Evolutionary conservation across 2,797 vertebrate species (phyloP).

Genomic region (Trichosurus vulpecula): DNA sequence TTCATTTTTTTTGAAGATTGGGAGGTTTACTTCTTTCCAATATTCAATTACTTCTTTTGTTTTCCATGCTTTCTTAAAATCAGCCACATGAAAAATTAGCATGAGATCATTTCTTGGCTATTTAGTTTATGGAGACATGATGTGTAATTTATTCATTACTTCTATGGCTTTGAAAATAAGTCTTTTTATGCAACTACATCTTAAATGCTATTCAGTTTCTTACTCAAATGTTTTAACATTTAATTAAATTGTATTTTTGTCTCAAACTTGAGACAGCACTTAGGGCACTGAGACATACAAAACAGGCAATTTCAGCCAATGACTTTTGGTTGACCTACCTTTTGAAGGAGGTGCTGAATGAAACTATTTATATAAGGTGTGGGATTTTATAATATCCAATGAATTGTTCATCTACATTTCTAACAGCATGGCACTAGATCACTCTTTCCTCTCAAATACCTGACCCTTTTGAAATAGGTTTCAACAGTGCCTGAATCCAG

Average conservation of each 20-base stretch:
- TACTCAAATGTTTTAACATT: neutral
- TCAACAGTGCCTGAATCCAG: constrained; percentile 51
- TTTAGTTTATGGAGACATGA: neutral
- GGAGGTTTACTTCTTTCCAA: too few species aligned
- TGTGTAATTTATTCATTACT: neutral
- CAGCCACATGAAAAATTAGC: neutral
- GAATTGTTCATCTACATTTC: neutral
- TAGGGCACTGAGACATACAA: neutral
- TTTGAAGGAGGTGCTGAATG: neutral
- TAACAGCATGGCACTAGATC: neutral
- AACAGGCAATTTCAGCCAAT: neutral
- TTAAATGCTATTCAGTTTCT: neutral
- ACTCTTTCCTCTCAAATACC: neutral
- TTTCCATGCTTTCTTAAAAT: neutral
- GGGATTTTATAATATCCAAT: neutral
- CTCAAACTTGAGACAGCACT: neutral
- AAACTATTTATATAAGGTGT: neutral
- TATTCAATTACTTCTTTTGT: neutral
- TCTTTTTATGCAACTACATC: neutral
- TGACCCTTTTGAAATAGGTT: neutral
- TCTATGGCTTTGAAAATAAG: neutral
- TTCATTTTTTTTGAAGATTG: neutral
- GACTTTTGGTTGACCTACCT: neutral
- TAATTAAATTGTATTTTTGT: neutral
- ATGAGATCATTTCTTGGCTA: neutral